Percentiles rank a stretch among this genome's conserved stretches.
Conservation (phyloP, 2,113 vertebrate species). For the Trematocara stigmaticum region DNA sequence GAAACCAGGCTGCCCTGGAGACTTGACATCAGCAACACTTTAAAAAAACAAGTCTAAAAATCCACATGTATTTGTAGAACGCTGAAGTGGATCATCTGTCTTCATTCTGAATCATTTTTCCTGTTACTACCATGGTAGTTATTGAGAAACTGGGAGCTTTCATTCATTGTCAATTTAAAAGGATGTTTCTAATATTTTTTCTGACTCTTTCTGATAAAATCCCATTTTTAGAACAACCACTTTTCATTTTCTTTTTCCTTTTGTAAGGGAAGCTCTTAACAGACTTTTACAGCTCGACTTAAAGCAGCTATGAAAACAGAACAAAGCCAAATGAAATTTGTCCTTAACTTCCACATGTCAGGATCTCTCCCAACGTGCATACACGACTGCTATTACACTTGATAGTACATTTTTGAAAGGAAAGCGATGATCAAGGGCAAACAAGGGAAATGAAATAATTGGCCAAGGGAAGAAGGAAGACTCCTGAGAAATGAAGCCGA, state of each 20-base stretch:
- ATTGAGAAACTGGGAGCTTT: neutral
- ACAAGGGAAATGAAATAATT: neutral
- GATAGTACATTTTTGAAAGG: neutral
- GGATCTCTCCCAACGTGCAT: neutral
- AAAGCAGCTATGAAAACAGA: neutral
- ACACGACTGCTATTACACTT: neutral
- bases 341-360: neutral
- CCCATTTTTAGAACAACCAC: neutral
- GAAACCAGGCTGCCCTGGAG: neutral
- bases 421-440: neutral
- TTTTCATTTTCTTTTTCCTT: neutral
- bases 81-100: neutral
- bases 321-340: neutral
- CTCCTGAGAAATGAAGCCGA: neutral
- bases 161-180: neutral
- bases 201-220: neutral
- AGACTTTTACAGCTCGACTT: neutral
- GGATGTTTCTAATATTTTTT: neutral
- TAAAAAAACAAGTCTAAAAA: neutral
- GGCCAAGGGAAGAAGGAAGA: neutral
- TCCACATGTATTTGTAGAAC: neutral
- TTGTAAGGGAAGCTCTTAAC: neutral
- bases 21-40: neutral
- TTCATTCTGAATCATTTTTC: neutral
- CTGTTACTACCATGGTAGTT: neutral